Evolutionary conservation across 2,888 invertebrate species (phyloP).

Genomic region (Margaritifera margaritifera): DNA sequence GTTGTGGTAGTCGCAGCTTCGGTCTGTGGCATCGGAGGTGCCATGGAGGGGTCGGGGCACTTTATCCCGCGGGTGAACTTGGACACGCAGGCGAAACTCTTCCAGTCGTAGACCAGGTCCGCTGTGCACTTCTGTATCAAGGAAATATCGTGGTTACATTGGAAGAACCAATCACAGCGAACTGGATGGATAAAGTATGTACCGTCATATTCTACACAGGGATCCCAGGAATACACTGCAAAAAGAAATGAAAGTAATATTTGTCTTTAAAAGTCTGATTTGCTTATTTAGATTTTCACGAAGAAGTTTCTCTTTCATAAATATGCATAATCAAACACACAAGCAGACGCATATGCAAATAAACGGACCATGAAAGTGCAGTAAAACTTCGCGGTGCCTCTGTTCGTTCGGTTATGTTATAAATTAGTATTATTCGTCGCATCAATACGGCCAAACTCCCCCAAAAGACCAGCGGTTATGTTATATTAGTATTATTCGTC

Average conservation of each 20-base stretch:
- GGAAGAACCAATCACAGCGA: conserved; percentile 54
- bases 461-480: too few species aligned
- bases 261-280: not conserved
- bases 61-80: conserved; percentile 29
- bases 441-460: too few species aligned
- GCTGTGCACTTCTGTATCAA: conserved; percentile 42
- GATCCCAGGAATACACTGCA: conserved; percentile 45
- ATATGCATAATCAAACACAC: too few species aligned
- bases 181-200: conserved; percentile 51
- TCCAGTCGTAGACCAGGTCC: conserved; percentile 21
- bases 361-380: too few species aligned
- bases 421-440: too few species aligned
- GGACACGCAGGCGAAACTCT: conserved; percentile 24
- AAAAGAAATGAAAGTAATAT: conserved; percentile 8
- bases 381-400: too few species aligned
- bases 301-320: too few species aligned
- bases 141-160: conserved; percentile 51
- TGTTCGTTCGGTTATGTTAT: too few species aligned
- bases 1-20: conserved; percentile 7
- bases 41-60: conserved; percentile 37
- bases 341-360: too few species aligned
- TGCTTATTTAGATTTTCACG: not conserved
- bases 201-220: conserved; percentile 38
- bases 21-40: conserved; percentile 24
- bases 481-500: too few species aligned